Conservation (phyloP, 2,888 invertebrate species). For the Nephrotoma appendiculata region DNA sequence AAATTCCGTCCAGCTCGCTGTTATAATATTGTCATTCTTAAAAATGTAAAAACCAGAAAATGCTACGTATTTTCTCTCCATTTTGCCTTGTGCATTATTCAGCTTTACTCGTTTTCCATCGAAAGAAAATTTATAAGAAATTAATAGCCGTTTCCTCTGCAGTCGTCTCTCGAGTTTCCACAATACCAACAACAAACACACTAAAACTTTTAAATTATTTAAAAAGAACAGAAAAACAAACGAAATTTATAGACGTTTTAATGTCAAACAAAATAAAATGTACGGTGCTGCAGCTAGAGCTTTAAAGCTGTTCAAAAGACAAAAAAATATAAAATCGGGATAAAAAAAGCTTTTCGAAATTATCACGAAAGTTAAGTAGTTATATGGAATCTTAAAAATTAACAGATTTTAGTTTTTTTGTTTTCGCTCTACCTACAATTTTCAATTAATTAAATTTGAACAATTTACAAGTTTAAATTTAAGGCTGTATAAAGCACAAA, state of each 20-base stretch:
- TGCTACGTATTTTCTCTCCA: no score
- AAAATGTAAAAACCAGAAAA: no score
- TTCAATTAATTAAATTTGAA: neutral
- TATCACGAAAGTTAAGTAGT: neutral
- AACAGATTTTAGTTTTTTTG: neutral
- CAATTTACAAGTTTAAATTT: neutral
- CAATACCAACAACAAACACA: no score
- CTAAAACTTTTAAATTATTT: neutral
- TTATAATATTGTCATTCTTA: no score
- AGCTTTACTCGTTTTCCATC: no score
- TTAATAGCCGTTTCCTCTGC: no score
- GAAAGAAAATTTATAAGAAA: no score
- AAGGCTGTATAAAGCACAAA: neutral
- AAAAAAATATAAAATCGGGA: neutral
- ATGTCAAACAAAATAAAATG: neutral
- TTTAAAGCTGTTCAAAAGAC: neutral
- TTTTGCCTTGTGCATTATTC: no score
- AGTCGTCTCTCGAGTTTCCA: no score
- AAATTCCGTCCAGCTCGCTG: no score
- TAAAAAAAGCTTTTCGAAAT: neutral
- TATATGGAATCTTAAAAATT: neutral
- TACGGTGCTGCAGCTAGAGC: neutral
- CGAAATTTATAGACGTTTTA: neutral
- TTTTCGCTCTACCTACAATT: neutral
- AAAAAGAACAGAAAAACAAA: neutral